Base-by-base conservation (phyloP, 2,797 vertebrate species). In the Buphagus erythrorhynchus region DNA sequence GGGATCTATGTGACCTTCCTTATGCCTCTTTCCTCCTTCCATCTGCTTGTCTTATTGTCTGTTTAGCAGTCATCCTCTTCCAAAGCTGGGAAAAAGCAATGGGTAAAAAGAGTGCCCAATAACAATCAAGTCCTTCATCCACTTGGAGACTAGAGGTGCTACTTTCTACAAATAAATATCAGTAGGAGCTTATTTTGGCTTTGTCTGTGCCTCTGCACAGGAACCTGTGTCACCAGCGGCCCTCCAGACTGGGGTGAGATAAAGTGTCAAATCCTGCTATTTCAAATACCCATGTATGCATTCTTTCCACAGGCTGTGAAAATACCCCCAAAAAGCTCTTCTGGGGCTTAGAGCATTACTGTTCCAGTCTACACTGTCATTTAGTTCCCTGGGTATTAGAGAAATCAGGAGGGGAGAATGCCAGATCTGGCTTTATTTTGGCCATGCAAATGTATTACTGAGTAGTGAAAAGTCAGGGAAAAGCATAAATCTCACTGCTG, bases 361-460 rank as follows among this genome's bases (percentile, higher is more conserved):
- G 92, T 86, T 96, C 40, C 89, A 90, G 69, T 86, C 85, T 88
- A 66, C 36, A 29, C 40, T 86, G 91, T 88, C 94, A 90, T 92
- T 93, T 89, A 90, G 61, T 91, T 95, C 94, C 76, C 76, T 94
- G 91, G 87, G 76, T 81, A 94, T 62, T 36, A 88, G 36, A 83
- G 66, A 93, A 91, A 81, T 83, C 6, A 7, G 51, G 73, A 84
- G 46, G 40, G 33, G 81, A 58, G 78, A 90, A 86, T 94, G 96
- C 94, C 95, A 97, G 81, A 93, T 91, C 90, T 93, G 77, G 80
- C 92, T 97, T 97, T 96, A 93, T 88, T 96, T 96, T 93, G 92
- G 91, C 81, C 87, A 61, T 66, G 67, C 87, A 90, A 92, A 96
- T 88, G 43, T 95, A 92, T 96, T 88, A 88, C 78, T 62, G 91